phyloP scores from a whole-genome alignment of 2,797 vertebrate genomes.

The Hippocampus kuda region DNA sequence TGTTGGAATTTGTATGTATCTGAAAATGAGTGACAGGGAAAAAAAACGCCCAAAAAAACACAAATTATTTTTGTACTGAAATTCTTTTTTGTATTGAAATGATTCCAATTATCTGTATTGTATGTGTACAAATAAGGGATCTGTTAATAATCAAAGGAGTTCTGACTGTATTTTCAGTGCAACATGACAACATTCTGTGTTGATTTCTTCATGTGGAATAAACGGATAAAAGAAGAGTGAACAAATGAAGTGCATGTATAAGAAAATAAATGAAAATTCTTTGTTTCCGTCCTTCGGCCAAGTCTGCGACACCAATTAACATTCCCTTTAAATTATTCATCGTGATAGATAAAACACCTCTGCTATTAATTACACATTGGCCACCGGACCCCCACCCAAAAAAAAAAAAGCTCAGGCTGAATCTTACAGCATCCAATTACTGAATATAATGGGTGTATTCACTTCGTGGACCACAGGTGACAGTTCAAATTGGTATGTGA shows the following conservation, averaged over 20 bases:
- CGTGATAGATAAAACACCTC: constrained; percentile 77
- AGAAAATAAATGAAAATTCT: constrained; percentile 69
- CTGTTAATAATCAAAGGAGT: too few relatives aligned
- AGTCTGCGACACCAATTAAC: constrained; percentile 72
- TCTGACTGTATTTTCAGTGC: not conserved
- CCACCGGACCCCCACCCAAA: constrained; percentile 49
- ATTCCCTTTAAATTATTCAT: constrained; percentile 75
- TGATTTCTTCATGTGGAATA: not conserved
- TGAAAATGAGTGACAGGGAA: too few relatives aligned
- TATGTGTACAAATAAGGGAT: too few relatives aligned
- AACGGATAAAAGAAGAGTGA: constrained; percentile 9
- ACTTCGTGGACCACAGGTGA: not conserved
- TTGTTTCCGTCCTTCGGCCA: constrained; percentile 66
- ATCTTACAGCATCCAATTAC: constrained; percentile 38
- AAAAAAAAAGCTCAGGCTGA: constrained; percentile 39
- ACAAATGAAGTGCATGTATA: constrained; percentile 56
- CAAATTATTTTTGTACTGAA: too few relatives aligned
- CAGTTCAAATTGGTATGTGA: not conserved
- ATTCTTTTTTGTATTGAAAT: too few relatives aligned
- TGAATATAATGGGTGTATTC: constrained; percentile 28
- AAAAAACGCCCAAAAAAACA: too few relatives aligned
- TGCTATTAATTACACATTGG: constrained; percentile 70
- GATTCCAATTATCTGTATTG: too few relatives aligned
- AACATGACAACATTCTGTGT: not conserved
- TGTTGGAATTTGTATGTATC: too few relatives aligned